phyloP scores from a whole-genome alignment of 2,113 vertebrate genomes.

The Himantopus leucocephalus region DNA sequence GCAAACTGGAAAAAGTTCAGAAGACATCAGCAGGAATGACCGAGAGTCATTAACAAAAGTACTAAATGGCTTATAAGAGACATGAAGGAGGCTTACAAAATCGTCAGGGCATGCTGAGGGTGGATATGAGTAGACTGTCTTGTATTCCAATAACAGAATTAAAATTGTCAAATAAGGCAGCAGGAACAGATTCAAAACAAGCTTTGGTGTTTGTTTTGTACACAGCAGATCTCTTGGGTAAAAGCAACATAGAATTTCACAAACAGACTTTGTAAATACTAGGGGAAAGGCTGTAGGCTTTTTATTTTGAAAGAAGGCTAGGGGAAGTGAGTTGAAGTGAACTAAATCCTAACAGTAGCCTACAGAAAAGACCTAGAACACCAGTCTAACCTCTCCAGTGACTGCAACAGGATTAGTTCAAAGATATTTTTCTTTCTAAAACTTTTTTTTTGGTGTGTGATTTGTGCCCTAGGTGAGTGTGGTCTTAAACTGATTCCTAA shows the following conservation, averaged over 20 bases:
- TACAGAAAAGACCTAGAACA: not conserved
- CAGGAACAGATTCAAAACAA: not conserved
- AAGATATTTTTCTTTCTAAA: not conserved
- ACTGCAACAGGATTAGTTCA: not conserved
- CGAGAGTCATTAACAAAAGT: not conserved
- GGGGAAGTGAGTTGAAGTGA: not conserved
- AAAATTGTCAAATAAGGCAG: not conserved
- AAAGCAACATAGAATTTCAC: not conserved
- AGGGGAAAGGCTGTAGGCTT: not conserved
- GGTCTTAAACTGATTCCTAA: not conserved
- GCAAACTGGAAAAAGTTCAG: not conserved
- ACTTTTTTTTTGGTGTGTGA: not conserved
- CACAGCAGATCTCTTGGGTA: not conserved
- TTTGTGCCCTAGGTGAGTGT: not conserved
- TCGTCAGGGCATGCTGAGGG: not conserved
- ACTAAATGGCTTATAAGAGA: not conserved
- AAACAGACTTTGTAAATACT: not conserved
- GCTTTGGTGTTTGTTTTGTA: not conserved
- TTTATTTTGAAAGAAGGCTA: not conserved
- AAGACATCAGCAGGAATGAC: not conserved
- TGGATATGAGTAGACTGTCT: not conserved
- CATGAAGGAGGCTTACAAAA: not conserved
- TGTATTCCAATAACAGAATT: not conserved
- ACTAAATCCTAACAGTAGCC: not conserved
- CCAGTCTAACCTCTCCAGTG: not conserved